Evolutionary conservation across 2,888 invertebrate species (phyloP).

Genomic region (Hydraecia micacea): DNA sequence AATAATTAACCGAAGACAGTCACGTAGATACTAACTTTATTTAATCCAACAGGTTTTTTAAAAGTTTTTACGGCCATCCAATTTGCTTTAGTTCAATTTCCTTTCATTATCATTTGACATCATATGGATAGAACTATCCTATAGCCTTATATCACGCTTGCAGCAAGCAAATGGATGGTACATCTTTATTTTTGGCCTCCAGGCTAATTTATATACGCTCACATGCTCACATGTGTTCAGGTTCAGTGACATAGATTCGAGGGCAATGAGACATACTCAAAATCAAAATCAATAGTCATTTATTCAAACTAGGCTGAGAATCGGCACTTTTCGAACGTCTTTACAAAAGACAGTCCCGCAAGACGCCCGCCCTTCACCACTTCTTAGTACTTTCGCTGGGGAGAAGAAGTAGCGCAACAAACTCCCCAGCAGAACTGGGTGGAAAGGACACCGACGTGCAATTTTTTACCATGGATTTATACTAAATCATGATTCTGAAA

Average conservation of each 20-base stretch:
- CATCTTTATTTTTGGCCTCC: neutral
- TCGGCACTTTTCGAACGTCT: too few species aligned
- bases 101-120: neutral
- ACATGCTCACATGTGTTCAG: neutral
- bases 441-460: neutral
- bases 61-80: neutral
- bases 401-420: too few species aligned
- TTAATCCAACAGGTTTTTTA: slow-evolving; percentile 2
- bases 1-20: slow-evolving; percentile 5
- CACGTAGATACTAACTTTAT: slow-evolving; percentile 8
- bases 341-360: too few species aligned
- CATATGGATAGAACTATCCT: neutral
- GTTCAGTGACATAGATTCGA: neutral
- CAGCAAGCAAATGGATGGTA: neutral
- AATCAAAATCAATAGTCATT: too few species aligned
- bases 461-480: neutral
- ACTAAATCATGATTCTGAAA: neutral
- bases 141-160: neutral
- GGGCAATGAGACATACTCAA: neutral
- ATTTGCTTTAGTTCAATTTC: neutral
- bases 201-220: too few species aligned
- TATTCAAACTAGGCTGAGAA: too few species aligned
- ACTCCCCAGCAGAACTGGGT: too few species aligned
- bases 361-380: too few species aligned
- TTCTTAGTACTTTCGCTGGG: too few species aligned